These are phyloP conservation scores for Mythimna pallens DNA, from an alignment of 2,888 invertebrate species.

Conservation along the genomic window DNA sequence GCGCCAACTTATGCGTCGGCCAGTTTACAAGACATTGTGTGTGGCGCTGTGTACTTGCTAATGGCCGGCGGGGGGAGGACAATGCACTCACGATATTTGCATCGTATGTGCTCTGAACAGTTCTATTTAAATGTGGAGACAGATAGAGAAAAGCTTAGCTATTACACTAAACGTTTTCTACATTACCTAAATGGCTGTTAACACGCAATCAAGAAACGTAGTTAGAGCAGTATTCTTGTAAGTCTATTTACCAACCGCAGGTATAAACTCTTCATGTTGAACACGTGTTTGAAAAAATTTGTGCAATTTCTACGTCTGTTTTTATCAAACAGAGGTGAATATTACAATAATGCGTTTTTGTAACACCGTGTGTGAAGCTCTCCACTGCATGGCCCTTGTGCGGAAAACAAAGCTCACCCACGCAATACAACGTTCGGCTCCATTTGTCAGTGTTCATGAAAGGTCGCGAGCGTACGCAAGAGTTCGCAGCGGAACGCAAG, in stretches of 20 bases:
- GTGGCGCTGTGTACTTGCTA: slow-evolving; percentile 28
- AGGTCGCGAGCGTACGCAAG: slow-evolving; percentile 26
- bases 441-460: slow-evolving; percentile 1
- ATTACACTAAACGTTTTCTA: background rate
- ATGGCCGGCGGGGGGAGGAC: background rate
- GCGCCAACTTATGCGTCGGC: slow-evolving; percentile 22
- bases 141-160: background rate
- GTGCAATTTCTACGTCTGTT: background rate
- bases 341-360: slow-evolving; percentile 4
- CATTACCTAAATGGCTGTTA: background rate
- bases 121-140: slow-evolving; percentile 7
- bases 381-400: slow-evolving; percentile 19
- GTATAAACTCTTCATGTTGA: background rate
- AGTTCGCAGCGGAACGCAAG: slow-evolving; percentile 31
- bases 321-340: background rate
- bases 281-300: background rate
- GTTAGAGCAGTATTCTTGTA: background rate
- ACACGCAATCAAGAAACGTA: background rate
- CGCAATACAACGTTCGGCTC: slow-evolving; percentile 7
- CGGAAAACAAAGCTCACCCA: slow-evolving; percentile 24
- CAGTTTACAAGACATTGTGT: slow-evolving; percentile 49
- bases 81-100: slow-evolving; percentile 16
- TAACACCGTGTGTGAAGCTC: slow-evolving; percentile 10
- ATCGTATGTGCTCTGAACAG: slow-evolving; percentile 8
- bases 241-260: background rate